Evolutionary conservation across 2,113 vertebrate species (phyloP), one percentile per base, ranked within the genome.

Genomic region (Collichthys lucidus): DNA sequence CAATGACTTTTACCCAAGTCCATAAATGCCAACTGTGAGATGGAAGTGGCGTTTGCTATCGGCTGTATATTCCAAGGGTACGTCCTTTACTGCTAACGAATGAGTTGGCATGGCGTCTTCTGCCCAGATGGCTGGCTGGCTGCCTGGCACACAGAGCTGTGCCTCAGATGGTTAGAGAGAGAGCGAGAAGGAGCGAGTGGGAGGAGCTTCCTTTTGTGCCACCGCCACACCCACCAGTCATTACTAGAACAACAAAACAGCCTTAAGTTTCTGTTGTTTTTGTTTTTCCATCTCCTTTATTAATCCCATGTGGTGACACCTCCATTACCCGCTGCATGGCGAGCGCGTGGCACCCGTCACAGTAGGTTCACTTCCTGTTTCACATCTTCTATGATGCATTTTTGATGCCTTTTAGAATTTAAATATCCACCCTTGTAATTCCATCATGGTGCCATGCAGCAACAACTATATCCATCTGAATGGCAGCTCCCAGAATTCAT

Each of bases 51-150:
- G 11, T 67, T 78, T 71, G 40, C 84, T 76, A 82, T 76, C 57
- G 42, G 52, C 56, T 35, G 4, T 22, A 26, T 89, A 78, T 84
- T 88, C 76, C 79, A 87, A 85, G 67, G 71, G 70, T 83, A 79
- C 69, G 40, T 92, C 90, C 88, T 85, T 86, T 68, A 84, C 80
- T 87, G 89, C 86, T 89, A 90, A 84, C 56, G 74, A 83, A 63
- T 50, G 74, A 78, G 84, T 93, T 95, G 92, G 92, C 92, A 94
- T 93, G 83, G 91, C 52, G 89, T 92, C 80, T 91, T 71, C 90
- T 94, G 93, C 89, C 92, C 92, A 91, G 92, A 92, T 94, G 92
- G 88, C 88, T 91, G 92, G 88, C 88, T 91, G 91, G 84, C 89
- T 93, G 90, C 87, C 88, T 95, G 94, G 95, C 94, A 95, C 88